Percentiles rank a stretch among this genome's conserved stretches.
Conservation (phyloP, 1,140 invertebrate genomes). For the Sitodiplosis mosellana region DNA sequence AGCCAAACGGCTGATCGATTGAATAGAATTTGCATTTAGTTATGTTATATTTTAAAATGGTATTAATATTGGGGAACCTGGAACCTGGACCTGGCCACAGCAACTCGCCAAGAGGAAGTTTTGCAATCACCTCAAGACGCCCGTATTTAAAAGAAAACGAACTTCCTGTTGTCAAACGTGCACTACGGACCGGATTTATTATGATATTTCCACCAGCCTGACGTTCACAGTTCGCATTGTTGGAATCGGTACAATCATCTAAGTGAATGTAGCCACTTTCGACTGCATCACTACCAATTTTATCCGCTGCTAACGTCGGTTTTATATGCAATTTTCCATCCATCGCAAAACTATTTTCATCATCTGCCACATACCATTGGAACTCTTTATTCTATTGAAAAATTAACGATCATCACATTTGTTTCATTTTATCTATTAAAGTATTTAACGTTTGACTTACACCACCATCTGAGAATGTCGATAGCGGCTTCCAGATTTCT, state of each 20-base stretch:
- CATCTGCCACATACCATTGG: conserved; percentile 33
- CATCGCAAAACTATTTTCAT: conserved; percentile 37
- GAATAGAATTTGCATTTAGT: too few species aligned
- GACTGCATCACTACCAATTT: conserved; percentile 30
- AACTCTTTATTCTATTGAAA: background rate
- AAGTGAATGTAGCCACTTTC: conserved; percentile 25
- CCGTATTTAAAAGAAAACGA: conserved; percentile 49
- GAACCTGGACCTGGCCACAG: conserved; percentile 32
- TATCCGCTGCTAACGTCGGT: conserved; percentile 37
- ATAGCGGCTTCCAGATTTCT: too few species aligned
- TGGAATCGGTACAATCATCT: conserved; percentile 26
- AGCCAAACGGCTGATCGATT: conserved; percentile 33
- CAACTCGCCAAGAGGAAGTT: conserved; percentile 54
- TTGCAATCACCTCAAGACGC: conserved; percentile 43
- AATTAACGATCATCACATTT: too few species aligned
- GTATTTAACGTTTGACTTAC: too few species aligned
- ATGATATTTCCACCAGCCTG: conserved; percentile 26
- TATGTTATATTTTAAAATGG: too few species aligned
- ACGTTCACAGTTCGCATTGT: conserved; percentile 29
- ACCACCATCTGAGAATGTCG: too few species aligned
- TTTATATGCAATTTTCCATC: conserved; percentile 36
- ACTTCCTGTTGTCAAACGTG: conserved; percentile 39
- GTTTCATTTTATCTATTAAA: too few species aligned
- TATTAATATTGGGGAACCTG: too few species aligned
- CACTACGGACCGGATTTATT: conserved; percentile 43